Evolutionary conservation across 2,113 vertebrate genomes (phyloP).

Genomic region (Butastur rufipennis): DNA sequence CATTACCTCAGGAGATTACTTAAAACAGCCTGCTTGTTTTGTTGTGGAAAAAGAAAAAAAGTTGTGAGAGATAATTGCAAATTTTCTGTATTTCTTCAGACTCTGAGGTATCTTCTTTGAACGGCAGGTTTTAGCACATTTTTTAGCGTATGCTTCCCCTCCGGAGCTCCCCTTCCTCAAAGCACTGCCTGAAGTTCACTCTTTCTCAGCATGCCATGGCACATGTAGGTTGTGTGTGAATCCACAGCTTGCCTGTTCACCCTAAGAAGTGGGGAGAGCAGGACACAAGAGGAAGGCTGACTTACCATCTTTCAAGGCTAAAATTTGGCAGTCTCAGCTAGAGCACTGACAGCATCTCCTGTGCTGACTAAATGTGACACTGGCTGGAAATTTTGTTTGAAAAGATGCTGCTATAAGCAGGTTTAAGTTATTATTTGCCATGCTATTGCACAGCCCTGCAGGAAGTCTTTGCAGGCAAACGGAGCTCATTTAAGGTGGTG

Average conservation of each 20-base stretch:
- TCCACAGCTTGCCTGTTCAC: neutral
- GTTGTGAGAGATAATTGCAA: neutral
- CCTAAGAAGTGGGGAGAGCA: neutral
- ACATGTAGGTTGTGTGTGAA: neutral
- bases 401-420: slow-evolving; percentile 11
- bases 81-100: neutral
- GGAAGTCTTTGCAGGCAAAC: neutral
- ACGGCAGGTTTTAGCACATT: neutral
- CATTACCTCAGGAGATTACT: neutral
- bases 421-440: neutral
- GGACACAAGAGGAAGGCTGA: neutral
- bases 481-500: neutral
- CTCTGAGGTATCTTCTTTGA: neutral
- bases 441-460: neutral
- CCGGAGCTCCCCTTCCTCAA: neutral
- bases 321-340: neutral
- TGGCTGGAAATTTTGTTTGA: neutral
- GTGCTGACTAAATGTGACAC: neutral
- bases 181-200: neutral
- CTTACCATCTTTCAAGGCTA: neutral
- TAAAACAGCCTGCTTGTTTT: neutral
- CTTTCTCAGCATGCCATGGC: accelerated
- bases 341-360: neutral
- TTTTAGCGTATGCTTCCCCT: neutral
- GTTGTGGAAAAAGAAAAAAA: neutral